Conservation (phyloP, 2,888 invertebrate genomes). For the Lissocephala sabroskyi region DNA sequence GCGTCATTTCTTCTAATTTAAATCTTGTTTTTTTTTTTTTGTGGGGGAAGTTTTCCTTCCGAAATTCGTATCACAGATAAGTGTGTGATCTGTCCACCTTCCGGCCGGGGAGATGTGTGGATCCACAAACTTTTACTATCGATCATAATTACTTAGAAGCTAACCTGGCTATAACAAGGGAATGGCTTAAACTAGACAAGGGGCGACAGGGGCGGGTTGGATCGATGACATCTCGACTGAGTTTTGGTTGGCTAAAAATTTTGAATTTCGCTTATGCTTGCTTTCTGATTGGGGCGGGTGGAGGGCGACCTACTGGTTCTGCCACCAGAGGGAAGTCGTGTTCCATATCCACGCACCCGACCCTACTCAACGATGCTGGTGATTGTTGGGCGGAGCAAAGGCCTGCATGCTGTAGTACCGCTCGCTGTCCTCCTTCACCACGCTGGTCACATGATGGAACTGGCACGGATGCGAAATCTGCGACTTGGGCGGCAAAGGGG, state of each 20-base stretch:
- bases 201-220: too few relatives aligned
- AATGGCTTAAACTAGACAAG: too few relatives aligned
- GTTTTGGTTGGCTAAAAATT: too few relatives aligned
- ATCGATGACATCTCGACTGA: too few relatives aligned
- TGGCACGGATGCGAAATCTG: constrained; percentile 90
- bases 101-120: constrained; percentile 29
- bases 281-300: not conserved
- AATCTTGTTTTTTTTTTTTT: too few relatives aligned
- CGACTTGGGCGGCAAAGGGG: constrained; percentile 81
- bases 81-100: constrained; percentile 29
- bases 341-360: constrained; percentile 61
- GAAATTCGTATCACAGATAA: constrained; percentile 56
- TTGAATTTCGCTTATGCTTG: not conserved
- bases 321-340: constrained; percentile 60
- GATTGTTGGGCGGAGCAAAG: constrained; percentile 72
- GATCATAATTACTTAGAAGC: constrained; percentile 7
- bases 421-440: constrained; percentile 79
- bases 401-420: constrained; percentile 81
- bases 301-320: constrained; percentile 32
- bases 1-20: too few relatives aligned
- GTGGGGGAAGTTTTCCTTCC: too few relatives aligned
- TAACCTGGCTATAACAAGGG: constrained; percentile 34
- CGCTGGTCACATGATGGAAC: constrained; percentile 87
- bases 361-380: constrained; percentile 66
- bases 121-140: too few relatives aligned